Base-by-base conservation (phyloP, 2,113 vertebrate species). In the Atlantisia rogersi region DNA sequence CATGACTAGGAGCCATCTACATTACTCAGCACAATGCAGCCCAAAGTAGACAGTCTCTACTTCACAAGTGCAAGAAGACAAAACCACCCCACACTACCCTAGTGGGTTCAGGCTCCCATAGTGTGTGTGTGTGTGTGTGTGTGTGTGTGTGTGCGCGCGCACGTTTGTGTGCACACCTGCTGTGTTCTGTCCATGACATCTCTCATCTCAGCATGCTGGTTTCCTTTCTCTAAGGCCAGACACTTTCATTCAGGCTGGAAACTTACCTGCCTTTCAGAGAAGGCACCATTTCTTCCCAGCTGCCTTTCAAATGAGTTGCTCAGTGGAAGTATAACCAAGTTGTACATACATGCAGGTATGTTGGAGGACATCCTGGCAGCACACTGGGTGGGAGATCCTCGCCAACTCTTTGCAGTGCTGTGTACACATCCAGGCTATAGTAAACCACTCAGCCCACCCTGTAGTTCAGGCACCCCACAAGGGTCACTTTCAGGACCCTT, bases 251-350 rank as follows among this genome's bases (percentile, higher is more conserved):
- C 15, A 76, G 31, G 17, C 31, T 26, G 7, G 31, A 55, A 60
- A 64, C 6, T 28, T 35, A 64, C 9, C 15, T 26, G 4, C 32
- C 35, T 79, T 22, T 7, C 29, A 65, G 14, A 20, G 19, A 65
- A 87, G 15, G 8, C 8, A 7, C 13, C 39, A 2, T n/a, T 76
- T 64, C 31, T 63, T 73, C 5, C 9, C 35, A 63, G 31, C 9
- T 68, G 20, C 21, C 28, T 80, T 83, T 64, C 42, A 52, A 53
- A 64, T 0, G 44, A 37, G 0, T 19, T 24, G 7, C 1, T 0
- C 15, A 40, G 24, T 3, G 18, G 19, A 81, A 81, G 21, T 28
- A 64, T 22, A 74, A 37, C 4, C 35, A 73, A 8, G 12, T 39
- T 39, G 39, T 39, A 39, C 39, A 39, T 39, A 12, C 28, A 15